Conservation (phyloP, 2,888 invertebrate genomes). For the Volucella zonaria region DNA sequence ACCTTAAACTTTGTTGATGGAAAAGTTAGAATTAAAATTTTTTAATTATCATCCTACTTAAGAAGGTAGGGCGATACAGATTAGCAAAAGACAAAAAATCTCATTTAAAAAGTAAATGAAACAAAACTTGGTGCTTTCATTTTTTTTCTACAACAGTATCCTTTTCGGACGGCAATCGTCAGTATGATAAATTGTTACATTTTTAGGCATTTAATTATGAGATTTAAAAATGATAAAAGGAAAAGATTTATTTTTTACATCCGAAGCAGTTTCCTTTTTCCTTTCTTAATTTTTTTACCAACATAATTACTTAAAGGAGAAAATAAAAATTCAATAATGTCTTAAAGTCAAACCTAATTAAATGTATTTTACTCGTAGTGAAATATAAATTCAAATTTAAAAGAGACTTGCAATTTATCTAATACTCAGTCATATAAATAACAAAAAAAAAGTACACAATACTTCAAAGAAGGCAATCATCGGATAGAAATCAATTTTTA, state of each 20-base stretch:
- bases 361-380: too few species aligned
- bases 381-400: too few species aligned
- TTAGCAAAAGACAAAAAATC: constrained; percentile 6
- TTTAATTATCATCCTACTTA: constrained; percentile 32
- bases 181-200: constrained; percentile 39
- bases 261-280: not conserved
- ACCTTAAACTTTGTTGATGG: not conserved
- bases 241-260: not conserved
- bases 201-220: constrained; percentile 37
- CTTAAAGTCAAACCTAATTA: too few species aligned
- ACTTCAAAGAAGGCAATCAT: too few species aligned
- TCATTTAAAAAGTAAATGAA: constrained; percentile 21
- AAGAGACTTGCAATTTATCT: too few species aligned
- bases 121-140: constrained; percentile 4
- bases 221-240: constrained; percentile 11
- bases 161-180: constrained; percentile 5
- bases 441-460: too few species aligned
- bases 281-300: not conserved
- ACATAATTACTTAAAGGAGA: not conserved
- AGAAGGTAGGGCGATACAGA: not conserved
- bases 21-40: constrained; percentile 35
- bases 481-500: too few species aligned
- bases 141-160: not conserved
- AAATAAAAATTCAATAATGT: too few species aligned
- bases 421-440: too few species aligned